Base-by-base conservation (phyloP, 2,888 invertebrate species). In the Torymus auratus region DNA sequence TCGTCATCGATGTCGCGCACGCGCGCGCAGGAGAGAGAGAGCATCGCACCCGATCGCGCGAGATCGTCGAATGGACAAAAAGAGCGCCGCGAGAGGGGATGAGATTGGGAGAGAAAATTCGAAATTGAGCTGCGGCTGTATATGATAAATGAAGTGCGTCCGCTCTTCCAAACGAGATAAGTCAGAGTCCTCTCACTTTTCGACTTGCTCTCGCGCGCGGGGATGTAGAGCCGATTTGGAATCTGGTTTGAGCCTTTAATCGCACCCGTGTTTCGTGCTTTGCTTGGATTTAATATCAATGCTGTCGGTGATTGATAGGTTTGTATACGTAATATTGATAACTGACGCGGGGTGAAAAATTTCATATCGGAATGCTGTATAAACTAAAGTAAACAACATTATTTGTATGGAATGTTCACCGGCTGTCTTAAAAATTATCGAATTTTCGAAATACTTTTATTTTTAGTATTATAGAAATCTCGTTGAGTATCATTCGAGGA, bases 121-220 rank as follows among this genome's bases (percentile, higher is more conserved):
- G 56, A 65, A 65, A 52, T 65, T 5, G 52, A 64, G 50, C 20
- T 12, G n/a, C n/a, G 13, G 17, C 58, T 41, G 7, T 28, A 28
- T 71, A 71, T 71, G 77, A 78, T 65, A 71, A 78, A 78, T 65
- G 70, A 77, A 70, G 70, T 17, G 58, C 52, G 52, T 52, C 17
- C 7, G 14, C 41, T 17, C n/a, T n/a, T n/a, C 20, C 20, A 20
- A 2, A 20, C 20, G 2, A 17, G 58, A 23, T 0, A 28, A n/a
- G 7, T 60, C 20, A 2, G 20, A 1, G 20, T 20, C 20, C 20
- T 20, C 17, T 58, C 52, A 15, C 17, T 58, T 74, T 60, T 74
- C n/a, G 13, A 73, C 67, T 7, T 13, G 62, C 28, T 64, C 13
- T 67, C 15, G 41, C 52, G 67, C 15, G 41, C 52, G 67, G 52